Base-by-base conservation (phyloP, 2,888 invertebrate species). In the Mechanitis messenoides region DNA sequence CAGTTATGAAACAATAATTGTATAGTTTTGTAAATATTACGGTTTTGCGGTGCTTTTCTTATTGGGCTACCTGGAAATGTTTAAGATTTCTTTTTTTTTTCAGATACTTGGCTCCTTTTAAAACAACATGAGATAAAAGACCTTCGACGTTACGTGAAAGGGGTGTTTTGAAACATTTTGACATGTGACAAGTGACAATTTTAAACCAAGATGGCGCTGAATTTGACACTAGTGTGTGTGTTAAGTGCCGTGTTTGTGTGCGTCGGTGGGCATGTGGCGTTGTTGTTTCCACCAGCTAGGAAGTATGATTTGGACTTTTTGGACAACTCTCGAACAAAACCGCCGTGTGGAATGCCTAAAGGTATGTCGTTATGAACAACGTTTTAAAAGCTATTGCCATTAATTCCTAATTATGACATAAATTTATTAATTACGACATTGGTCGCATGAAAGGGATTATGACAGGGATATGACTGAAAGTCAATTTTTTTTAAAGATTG, bases 311-410 rank as follows among this genome's bases (percentile, higher is more conserved):
- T 98, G 84, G 98, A 98, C 85, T 98, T 97, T 87, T 91, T 98
- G 87, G 98, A 98, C 81, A 97, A 95, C 80, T 93, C 95, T 55
- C 92, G 97, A 76, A 97, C 97, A 42, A 95, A 95, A 75, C 94
- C 94, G 66, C 98, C 98, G 64, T 98, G 98, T 83, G 98, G 98
- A 69, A 97, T 98, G 96, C 97, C 97, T 33, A 96, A 94, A 94
- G 97, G 96, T 97, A 86, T 92, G 91, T 61, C 42, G 33, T 38
- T 38, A 12, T 33, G 28, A 28, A 42, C 20, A n/a, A 31, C 31
- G n/a, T 11, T 20, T 38, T 38, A 38, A 38, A 38, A 20, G 20
- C 20, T 20, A 20, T 20, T 20, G 20, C 20, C 0, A 20, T 20
- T 20, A 20, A 20, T 20, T 20, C 20, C 20, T 20, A 20, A 20